These are phyloP conservation scores for Trigoniulus corallinus DNA, from an alignment of 1,140 invertebrate genomes.

Conservation along the genomic window DNA sequence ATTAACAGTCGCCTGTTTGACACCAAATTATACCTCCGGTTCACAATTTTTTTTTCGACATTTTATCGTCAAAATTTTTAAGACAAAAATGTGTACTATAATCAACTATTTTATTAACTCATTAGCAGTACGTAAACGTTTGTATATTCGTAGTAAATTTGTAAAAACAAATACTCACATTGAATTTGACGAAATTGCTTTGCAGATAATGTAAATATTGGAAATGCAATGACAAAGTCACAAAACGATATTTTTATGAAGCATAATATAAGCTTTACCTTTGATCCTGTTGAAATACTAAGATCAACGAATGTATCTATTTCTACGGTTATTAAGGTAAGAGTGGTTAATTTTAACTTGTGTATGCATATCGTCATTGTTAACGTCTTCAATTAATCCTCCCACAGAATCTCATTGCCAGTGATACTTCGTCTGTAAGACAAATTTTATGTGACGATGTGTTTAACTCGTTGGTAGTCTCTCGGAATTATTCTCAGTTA, in stretches of 20 bases:
- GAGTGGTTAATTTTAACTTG: background rate
- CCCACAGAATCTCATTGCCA: too few species aligned
- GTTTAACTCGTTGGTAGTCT: too few species aligned
- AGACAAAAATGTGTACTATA: conserved; percentile 8
- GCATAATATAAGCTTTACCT: background rate
- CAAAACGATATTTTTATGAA: background rate
- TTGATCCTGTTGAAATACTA: background rate
- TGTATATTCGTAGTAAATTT: conserved; percentile 10
- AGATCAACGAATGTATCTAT: too few species aligned
- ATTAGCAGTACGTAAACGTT: conserved; percentile 12
- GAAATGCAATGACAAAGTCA: background rate
- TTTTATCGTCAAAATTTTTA: conserved; percentile 5
- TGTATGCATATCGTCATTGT: background rate
- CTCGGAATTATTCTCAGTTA: too few species aligned
- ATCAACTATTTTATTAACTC: conserved; percentile 12
- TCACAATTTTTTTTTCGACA: background rate
- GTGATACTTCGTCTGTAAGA: too few species aligned
- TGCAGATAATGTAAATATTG: background rate
- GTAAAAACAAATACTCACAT: conserved; percentile 6
- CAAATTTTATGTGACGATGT: too few species aligned
- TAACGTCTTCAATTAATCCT: background rate
- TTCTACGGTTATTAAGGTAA: background rate
- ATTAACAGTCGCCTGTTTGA: conserved; percentile 4
- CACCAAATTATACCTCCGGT: background rate
- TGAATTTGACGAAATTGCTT: conserved; percentile 5